phyloP scores from a whole-genome alignment of 64 coral and sea anemone species.

The Trachythela sp. region DNA sequence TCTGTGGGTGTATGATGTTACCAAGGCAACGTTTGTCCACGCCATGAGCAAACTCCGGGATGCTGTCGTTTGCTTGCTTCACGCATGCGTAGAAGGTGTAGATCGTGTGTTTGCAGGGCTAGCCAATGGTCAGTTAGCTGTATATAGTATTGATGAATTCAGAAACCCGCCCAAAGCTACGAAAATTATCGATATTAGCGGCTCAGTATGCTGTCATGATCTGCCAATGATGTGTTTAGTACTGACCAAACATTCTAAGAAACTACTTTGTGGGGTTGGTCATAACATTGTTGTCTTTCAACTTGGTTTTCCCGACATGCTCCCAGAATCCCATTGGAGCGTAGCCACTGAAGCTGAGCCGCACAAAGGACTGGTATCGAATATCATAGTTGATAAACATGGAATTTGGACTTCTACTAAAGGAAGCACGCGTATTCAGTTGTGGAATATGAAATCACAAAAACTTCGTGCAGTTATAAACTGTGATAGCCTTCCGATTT shows the following conservation, averaged over 20 bases:
- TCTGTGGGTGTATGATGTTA: conserved; percentile 84
- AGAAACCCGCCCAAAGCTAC: conserved; percentile 22
- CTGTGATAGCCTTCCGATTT: conserved; percentile 37
- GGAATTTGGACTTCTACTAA: conserved; percentile 77
- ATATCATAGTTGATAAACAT: conserved; percentile 57
- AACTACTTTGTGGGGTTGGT: conserved; percentile 68
- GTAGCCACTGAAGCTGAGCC: conserved; percentile 53
- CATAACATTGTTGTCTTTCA: conserved; percentile 66
- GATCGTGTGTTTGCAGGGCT: conserved; percentile 68
- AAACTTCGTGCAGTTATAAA: conserved; percentile 59
- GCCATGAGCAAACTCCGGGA: conserved; percentile 50
- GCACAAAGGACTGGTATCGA: conserved; percentile 56
- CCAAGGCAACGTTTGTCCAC: conserved; percentile 50
- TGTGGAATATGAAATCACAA: conserved; percentile 62
- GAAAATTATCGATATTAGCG: conserved; percentile 37
- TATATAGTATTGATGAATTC: conserved; percentile 52
- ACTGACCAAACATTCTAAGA: background rate
- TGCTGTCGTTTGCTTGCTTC: conserved; percentile 63
- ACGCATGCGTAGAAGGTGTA: conserved; percentile 26
- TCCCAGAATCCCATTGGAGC: conserved; percentile 47
- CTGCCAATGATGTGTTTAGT: background rate
- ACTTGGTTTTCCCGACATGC: background rate
- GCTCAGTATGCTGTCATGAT: background rate
- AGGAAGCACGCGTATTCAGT: conserved; percentile 54
- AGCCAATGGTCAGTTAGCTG: conserved; percentile 69